These are phyloP conservation scores for Myripristis murdjan DNA, from an alignment of 2,797 vertebrate genomes.

Conservation along the genomic window DNA sequence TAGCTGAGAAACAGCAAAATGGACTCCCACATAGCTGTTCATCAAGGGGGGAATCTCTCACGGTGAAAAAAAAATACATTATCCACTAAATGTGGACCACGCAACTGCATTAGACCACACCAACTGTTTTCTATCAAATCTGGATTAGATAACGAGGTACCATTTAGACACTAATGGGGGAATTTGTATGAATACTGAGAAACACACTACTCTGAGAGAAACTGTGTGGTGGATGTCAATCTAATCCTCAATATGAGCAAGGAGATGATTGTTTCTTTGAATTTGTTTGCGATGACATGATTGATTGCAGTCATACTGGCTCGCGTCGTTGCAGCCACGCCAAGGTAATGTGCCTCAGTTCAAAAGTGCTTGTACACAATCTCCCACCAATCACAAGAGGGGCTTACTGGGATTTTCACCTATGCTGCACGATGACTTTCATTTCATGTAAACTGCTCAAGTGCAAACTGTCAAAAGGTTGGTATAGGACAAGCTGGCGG, in stretches of 20 bases:
- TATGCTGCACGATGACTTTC: neutral
- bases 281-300: conserved; percentile 28
- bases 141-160: conserved; percentile 23
- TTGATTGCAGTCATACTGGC: conserved; percentile 26
- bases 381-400: conserved; percentile 25
- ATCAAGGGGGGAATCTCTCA: conserved; percentile 3
- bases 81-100: conserved; percentile 26
- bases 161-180: conserved; percentile 23
- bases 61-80: conserved; percentile 24
- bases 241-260: conserved; percentile 40
- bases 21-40: neutral
- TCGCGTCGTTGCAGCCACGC: conserved; percentile 11
- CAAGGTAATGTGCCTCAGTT: conserved; percentile 6
- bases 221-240: conserved; percentile 19
- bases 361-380: conserved; percentile 11
- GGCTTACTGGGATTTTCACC: conserved; percentile 3
- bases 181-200: conserved; percentile 15
- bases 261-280: conserved; percentile 55
- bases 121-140: neutral
- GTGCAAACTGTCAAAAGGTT: conserved; percentile 15
- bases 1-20: conserved; percentile 32
- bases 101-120: conserved; percentile 28
- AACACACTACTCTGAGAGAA: conserved; percentile 29
- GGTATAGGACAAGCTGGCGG: conserved; percentile 15
- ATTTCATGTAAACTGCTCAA: conserved; percentile 22